Evolutionary conservation across 2,888 invertebrate genomes (phyloP).

Genomic region (Bellardia bayeri): DNA sequence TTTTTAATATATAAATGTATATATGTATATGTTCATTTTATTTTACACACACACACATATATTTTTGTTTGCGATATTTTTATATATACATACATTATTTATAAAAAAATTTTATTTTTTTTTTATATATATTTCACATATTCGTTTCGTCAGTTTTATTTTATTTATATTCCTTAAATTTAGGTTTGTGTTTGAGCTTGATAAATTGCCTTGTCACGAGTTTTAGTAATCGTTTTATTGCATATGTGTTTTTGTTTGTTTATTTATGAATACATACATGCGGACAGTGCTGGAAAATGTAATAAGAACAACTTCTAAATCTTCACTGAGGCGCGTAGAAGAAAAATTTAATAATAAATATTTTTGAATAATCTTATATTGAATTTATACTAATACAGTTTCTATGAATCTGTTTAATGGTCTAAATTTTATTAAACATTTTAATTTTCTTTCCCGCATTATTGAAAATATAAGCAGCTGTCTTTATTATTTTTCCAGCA

Average conservation of each 20-base stretch:
- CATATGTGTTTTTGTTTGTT: constrained; percentile 18
- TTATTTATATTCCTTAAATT: constrained; percentile 62
- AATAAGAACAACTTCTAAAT: too few relatives aligned
- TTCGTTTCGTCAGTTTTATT: constrained; percentile 50
- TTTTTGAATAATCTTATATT: too few relatives aligned
- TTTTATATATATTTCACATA: constrained; percentile 8
- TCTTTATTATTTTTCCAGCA: too few relatives aligned
- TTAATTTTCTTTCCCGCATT: too few relatives aligned
- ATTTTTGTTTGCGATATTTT: too few relatives aligned
- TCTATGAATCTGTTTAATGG: too few relatives aligned
- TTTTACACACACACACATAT: background rate
- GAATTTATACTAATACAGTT: too few relatives aligned
- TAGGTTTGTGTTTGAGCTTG: constrained; percentile 77
- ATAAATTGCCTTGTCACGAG: constrained; percentile 82
- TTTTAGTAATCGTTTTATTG: constrained; percentile 73
- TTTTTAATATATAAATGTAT: background rate
- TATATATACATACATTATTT: background rate
- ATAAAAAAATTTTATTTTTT: background rate
- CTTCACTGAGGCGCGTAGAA: too few relatives aligned
- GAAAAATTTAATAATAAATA: too few relatives aligned
- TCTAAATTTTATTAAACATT: too few relatives aligned
- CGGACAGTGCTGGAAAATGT: background rate
- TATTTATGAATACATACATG: background rate
- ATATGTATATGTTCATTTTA: background rate
- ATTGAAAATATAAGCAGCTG: too few relatives aligned